phyloP scores from a whole-genome alignment of 2,797 vertebrate genomes.

The Hybognathus amarus region DNA sequence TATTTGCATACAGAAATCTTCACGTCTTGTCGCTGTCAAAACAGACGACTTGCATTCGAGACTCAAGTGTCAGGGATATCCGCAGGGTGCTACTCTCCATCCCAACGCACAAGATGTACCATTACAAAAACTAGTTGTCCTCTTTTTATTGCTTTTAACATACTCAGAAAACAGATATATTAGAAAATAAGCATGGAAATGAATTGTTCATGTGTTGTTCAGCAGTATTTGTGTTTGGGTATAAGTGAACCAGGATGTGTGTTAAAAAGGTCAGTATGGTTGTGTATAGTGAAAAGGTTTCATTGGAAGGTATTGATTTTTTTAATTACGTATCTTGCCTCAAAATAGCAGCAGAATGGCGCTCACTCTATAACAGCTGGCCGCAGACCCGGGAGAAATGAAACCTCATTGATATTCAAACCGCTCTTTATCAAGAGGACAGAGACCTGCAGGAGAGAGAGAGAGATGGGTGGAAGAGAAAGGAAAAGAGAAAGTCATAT shows the following conservation, averaged over 20 bases:
- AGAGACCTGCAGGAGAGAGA: constrained; percentile 54
- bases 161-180: neutral
- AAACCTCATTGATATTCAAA: constrained; percentile 67
- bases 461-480: constrained; percentile 28
- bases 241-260: constrained; percentile 44
- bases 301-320: constrained; percentile 64
- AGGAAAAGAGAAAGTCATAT: constrained; percentile 30
- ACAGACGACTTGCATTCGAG: constrained; percentile 45
- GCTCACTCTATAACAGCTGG: constrained; percentile 54
- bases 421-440: constrained; percentile 58
- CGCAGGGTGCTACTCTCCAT: constrained; percentile 29
- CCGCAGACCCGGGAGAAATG: constrained; percentile 54
- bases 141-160: constrained; percentile 17
- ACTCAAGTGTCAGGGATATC: constrained; percentile 38
- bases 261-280: constrained; percentile 58
- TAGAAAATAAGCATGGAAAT: neutral
- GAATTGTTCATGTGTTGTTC: constrained; percentile 38
- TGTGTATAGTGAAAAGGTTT: constrained; percentile 59
- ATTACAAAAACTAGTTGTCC: neutral
- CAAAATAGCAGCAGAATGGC: constrained; percentile 50
- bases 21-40: constrained; percentile 54
- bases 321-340: constrained; percentile 57
- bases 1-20: constrained; percentile 60
- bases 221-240: constrained; percentile 34
- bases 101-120: neutral